A percentile compares a stretch with the other conserved stretches of the same genome.
Evolutionary conservation across 2,113 vertebrate genomes (phyloP).

Genomic region (Actenoides hombroni): DNA sequence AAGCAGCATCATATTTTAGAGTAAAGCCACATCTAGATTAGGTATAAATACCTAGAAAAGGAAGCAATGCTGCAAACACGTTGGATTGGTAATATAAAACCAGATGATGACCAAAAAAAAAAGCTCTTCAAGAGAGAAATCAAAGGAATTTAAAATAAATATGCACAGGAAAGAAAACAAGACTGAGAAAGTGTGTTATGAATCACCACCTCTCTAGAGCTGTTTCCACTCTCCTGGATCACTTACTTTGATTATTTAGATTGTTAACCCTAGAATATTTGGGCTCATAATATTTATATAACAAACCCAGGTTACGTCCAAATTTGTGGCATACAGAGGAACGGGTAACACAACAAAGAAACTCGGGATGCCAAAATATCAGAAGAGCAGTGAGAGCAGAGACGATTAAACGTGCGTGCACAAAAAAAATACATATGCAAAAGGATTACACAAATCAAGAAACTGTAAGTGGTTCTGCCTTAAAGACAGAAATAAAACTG

Average conservation of each 20-base stretch:
- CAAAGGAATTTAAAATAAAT: slow-evolving; percentile 17
- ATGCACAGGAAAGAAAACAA: slow-evolving; percentile 51
- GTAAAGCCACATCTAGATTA: neutral
- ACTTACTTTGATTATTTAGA: neutral
- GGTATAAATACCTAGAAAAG: neutral
- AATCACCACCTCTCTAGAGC: slow-evolving; percentile 10
- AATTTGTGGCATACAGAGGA: neutral
- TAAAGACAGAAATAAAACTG: neutral
- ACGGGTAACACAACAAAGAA: neutral
- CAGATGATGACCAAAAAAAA: neutral
- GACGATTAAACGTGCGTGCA: neutral
- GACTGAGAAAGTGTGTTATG: slow-evolving; percentile 7
- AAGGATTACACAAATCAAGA: slow-evolving; percentile 50
- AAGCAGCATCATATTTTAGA: neutral
- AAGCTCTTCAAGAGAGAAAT: neutral
- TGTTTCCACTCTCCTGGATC: slow-evolving; percentile 10
- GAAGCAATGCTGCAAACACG: neutral
- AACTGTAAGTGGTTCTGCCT: neutral
- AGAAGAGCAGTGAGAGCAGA: neutral
- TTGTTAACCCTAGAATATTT: neutral
- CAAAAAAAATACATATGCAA: neutral
- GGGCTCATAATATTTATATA: neutral
- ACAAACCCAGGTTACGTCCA: neutral
- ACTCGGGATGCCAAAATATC: neutral
- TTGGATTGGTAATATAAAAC: neutral